Conservation (phyloP, 2,797 vertebrate species). For the Uromys caudimaculatus region DNA sequence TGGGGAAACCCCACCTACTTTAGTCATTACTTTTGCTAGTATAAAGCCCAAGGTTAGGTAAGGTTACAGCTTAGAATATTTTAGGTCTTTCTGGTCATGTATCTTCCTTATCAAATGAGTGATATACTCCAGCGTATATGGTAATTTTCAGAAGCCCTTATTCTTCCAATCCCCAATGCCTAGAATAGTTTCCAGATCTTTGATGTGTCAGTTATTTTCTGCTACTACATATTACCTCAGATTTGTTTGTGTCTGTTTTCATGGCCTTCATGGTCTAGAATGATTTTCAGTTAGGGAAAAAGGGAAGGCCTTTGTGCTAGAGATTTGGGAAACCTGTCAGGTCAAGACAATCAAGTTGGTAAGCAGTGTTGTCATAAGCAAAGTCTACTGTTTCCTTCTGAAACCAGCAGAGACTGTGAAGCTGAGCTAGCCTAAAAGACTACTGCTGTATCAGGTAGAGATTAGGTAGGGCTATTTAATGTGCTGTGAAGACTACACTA, state of each 20-base stretch:
- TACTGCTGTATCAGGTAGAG: not conserved
- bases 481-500: not conserved
- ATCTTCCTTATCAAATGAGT: not conserved
- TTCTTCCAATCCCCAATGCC: not conserved
- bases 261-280: not conserved
- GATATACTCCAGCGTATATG: not conserved
- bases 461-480: not conserved
- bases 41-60: not conserved
- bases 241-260: not conserved
- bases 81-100: not conserved
- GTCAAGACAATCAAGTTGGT: not conserved
- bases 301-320: not conserved
- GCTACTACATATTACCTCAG: not conserved
- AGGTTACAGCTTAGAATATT: not conserved
- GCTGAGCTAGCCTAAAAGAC: not conserved
- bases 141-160: not conserved
- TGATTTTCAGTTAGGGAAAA: not conserved
- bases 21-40: not conserved
- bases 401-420: not conserved
- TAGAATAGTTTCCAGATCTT: not conserved
- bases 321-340: not conserved
- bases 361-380: not conserved
- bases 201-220: not conserved
- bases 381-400: not conserved
- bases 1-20: fast-evolving